Evolutionary conservation across 2,888 invertebrate species (phyloP), one percentile per base, ranked within the genome.

Genomic region (Xestia sexstrigata): DNA sequence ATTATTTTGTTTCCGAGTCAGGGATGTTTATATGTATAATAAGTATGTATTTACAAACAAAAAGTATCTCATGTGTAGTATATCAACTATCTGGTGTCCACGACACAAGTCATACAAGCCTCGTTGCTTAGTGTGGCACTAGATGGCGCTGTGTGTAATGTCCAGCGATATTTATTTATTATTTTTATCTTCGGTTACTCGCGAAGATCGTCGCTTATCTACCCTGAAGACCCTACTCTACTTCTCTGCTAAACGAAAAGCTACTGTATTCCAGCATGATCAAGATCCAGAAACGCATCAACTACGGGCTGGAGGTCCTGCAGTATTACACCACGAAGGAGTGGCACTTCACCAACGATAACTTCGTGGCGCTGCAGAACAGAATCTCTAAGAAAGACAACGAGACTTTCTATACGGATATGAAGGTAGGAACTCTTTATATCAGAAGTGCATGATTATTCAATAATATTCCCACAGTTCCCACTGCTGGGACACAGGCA

Each of bases 311-410:
- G 15, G 97, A 97, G 78, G 97, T 98, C 0, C 94, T 99, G 0
- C 97, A 98, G 87, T 99, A 98, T 93, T 99, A 99, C 95, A 98
- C 98, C 0, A 98, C 98, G 0, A 97, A 98, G 86, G 97, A 98
- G 77, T 99, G 99, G 99, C 94, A 97, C 63, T 99, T 99, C 91
- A 97, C 95, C 69, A 98, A 97, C 80, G 97, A 98, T 17, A 97
- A 97, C 82, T 97, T 97, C 78, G 76, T 94, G 0, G 93, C 97
- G 0, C 93, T 98, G 7, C 95, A 94, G 76, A 91, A 95, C 0
- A 94, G 94, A 26, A 91, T 98, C 65, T 96, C 94, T 0, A 92
- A 93, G 0, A 93, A 93, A 23, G 98, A 98, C 83, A 95, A 98
- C 82, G 94, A 97, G 72, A 95, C 95, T 0, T 99, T 98, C 87